These are phyloP conservation scores for Gallinago jamesoni DNA, from an alignment of 2,113 vertebrate genomes.

Conservation along the genomic window DNA sequence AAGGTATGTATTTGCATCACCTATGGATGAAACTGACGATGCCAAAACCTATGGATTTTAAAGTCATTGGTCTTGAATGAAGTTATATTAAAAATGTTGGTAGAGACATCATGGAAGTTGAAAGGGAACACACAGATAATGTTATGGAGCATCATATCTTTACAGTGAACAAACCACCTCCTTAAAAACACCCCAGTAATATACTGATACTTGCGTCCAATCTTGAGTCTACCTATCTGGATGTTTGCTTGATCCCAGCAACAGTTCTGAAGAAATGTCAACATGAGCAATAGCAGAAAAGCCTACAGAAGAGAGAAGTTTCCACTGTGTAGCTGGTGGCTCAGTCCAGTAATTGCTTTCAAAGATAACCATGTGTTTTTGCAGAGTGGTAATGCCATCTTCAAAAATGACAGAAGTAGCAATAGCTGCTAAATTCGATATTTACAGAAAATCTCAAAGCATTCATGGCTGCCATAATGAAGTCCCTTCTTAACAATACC, in stretches of 20 bases:
- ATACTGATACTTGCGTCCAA: accelerated
- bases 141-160: not conserved
- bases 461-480: not conserved
- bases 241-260: not conserved
- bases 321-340: not conserved
- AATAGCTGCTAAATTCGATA: not conserved
- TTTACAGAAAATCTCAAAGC: not conserved
- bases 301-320: not conserved
- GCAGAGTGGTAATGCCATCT: not conserved
- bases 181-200: not conserved
- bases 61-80: not conserved
- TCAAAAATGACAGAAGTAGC: not conserved
- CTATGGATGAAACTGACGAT: not conserved
- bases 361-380: not conserved
- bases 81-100: not conserved
- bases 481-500: not conserved
- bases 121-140: not conserved
- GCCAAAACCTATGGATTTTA: not conserved
- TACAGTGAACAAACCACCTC: not conserved
- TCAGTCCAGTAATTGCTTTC: not conserved
- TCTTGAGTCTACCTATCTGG: not conserved
- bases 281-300: not conserved
- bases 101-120: not conserved
- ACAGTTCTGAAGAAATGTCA: not conserved
- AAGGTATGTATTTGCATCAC: not conserved